A percentile compares a stretch with the other conserved stretches of the same genome.
phyloP scores from a whole-genome alignment of 1,140 invertebrate species.

The Andrena cerasifolii region DNA sequence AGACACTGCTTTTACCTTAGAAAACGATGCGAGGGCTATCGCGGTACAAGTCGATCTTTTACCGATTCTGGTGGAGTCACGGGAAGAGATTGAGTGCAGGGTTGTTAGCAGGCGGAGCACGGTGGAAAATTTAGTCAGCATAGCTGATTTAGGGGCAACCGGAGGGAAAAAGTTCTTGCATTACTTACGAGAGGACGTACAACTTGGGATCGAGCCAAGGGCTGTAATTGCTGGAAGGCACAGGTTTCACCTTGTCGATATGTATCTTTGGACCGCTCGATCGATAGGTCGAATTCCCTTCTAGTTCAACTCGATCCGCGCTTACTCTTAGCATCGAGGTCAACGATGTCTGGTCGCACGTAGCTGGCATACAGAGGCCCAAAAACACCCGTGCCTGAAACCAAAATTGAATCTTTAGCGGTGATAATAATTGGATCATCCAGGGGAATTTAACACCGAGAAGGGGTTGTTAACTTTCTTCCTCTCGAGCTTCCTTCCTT shows the following conservation, averaged over 20 bases:
- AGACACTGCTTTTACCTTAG: background rate
- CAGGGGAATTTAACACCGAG: no score
- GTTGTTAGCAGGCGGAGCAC: no score
- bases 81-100: background rate
- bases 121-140: background rate
- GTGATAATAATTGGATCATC: no score
- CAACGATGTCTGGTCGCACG: constrained; percentile 85
- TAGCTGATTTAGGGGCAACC: constrained; percentile 10
- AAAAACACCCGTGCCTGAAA: constrained; percentile 86
- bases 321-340: constrained; percentile 83
- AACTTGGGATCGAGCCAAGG: constrained; percentile 87
- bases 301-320: constrained; percentile 81
- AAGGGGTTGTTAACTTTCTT: no score
- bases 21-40: background rate
- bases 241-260: constrained; percentile 85
- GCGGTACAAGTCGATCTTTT: background rate
- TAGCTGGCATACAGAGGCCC: constrained; percentile 88
- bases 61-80: no score
- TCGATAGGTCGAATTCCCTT: constrained; percentile 78
- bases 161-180: constrained; percentile 35
- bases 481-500: background rate
- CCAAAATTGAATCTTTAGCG: constrained; percentile 38
- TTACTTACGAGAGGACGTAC: constrained; percentile 87
- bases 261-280: constrained; percentile 76
- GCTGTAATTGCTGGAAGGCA: constrained; percentile 87